Percentiles rank a stretch among this genome's conserved stretches.
Evolutionary conservation across 2,888 invertebrate species (phyloP).

Genomic region (Acanthosepion esculentum): DNA sequence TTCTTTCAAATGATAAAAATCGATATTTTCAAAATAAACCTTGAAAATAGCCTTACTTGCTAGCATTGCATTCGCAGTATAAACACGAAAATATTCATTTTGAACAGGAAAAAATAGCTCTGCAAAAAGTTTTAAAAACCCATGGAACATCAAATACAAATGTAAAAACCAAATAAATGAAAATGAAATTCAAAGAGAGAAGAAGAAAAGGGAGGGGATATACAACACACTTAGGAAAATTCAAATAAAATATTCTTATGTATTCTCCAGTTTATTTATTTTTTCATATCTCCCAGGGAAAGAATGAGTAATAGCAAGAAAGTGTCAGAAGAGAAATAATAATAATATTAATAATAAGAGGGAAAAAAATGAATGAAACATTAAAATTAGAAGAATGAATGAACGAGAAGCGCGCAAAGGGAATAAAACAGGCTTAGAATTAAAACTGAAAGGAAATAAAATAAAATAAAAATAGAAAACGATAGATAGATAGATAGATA

Average conservation of each 20-base stretch:
- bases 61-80: neutral
- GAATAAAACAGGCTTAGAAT: neutral
- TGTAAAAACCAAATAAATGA: neutral
- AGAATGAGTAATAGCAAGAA: slow-evolving; percentile 21
- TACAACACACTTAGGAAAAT: slow-evolving; percentile 9
- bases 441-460: neutral
- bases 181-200: neutral
- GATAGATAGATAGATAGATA: neutral
- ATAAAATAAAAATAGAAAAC: neutral
- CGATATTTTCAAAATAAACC: slow-evolving; percentile 22
- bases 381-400: neutral
- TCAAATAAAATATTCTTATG: neutral
- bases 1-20: slow-evolving; percentile 23
- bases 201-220: neutral
- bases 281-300: neutral
- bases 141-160: neutral
- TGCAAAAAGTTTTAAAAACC: neutral
- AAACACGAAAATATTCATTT: no score
- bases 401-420: neutral
- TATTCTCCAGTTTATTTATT: neutral
- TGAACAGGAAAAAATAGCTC: no score
- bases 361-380: neutral
- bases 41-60: slow-evolving; percentile 22
- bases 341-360: no score
- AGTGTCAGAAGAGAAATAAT: no score